Percentiles rank a stretch among this genome's conserved stretches.
phyloP scores from a whole-genome alignment of 2,113 vertebrate genomes.

The Gopherus evgoodei region DNA sequence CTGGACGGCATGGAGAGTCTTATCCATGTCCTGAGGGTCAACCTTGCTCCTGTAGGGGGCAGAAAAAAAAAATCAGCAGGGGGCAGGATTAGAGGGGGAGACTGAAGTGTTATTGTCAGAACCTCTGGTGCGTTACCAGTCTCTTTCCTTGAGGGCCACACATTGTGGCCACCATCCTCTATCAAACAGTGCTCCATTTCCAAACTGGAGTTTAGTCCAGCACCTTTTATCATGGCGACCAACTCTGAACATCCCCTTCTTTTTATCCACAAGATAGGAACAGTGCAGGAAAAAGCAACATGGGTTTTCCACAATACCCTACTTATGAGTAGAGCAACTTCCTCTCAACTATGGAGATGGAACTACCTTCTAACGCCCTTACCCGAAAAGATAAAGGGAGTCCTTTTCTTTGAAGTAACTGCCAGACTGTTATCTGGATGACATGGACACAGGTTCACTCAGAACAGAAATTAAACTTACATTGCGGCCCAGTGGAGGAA shows the following conservation, averaged over 20 bases:
- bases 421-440: not conserved
- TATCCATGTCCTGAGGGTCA: slow-evolving; percentile 96
- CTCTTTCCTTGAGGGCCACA: not conserved
- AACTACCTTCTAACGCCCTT: not conserved
- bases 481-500: not conserved
- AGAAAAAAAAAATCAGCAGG: not conserved
- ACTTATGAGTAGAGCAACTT: not conserved
- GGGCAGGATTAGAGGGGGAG: not conserved
- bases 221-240: not conserved
- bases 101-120: not conserved
- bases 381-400: not conserved
- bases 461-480: not conserved
- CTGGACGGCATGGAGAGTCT: slow-evolving; percentile 94
- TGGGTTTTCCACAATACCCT: not conserved
- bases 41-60: slow-evolving; percentile 87
- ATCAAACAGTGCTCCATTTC: fast-evolving
- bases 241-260: not conserved
- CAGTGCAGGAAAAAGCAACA: not conserved
- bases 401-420: not conserved
- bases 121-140: not conserved
- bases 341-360: not conserved
- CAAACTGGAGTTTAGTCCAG: not conserved
- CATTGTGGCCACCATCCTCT: fast-evolving
- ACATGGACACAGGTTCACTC: fast-evolving
- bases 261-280: not conserved